Base-by-base conservation (phyloP, 2,797 vertebrate species). In the Sebastes alutus region DNA sequence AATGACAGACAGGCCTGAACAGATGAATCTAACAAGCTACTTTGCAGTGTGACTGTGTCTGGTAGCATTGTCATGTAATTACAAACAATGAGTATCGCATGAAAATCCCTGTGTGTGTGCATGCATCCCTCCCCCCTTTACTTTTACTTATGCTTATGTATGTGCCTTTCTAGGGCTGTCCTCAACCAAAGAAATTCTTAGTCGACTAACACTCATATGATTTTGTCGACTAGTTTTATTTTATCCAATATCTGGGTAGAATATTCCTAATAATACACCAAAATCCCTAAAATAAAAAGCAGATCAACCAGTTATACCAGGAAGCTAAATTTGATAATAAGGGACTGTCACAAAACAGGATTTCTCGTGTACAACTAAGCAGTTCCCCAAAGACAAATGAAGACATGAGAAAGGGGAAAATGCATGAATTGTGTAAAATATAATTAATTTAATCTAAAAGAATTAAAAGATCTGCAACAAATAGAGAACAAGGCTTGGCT, bases 21-120 rank as follows among this genome's bases (percentile, higher is more conserved):
- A 49, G 46, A 49, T 49, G 46, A 49, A 49, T 49, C 46, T 49
- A 20, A 49, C 46, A 20, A 4, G 46, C 46, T 49, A 18, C 7
- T 49, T 20, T 49, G 46, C 18, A 20, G 18, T 49, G 46, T 49
- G 46, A 49, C 46, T 20, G 46, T 49, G 46, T 49, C 46, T 49
- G 46, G 18, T 64, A 83, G 72, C 71, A 72, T 2, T 56, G 60
- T 38, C 49, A 80, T 71, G 63, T 70, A 80, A 86, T 88, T 77
- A 87, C 78, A 14, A 82, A 71, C 23, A 59, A 74, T 11, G 63
- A 65, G 38, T 78, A 30, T 30, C 18, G 22, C 63, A 62, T 42
- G n/a, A 35, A 80, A 71, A 74, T 46, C n/a, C 13, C 33, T 11
- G 2, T n/a, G 13, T 69, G n/a, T 42, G 38, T 66, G 23, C 64